Conservation (phyloP, 2,888 invertebrate species). For the Meandrusa payeni region DNA sequence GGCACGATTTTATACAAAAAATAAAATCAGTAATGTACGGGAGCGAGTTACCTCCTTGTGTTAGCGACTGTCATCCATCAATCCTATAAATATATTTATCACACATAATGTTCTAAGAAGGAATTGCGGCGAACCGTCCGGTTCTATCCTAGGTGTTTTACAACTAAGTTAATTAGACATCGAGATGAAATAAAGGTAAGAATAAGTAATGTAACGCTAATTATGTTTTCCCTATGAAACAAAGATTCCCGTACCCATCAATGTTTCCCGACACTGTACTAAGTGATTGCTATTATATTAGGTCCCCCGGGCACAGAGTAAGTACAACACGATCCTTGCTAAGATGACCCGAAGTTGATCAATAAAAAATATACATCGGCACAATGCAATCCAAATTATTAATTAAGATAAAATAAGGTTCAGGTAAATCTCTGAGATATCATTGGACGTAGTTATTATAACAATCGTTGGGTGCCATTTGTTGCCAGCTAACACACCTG, state of each 20-base stretch:
- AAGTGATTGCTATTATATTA: constrained; percentile 43
- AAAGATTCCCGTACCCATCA: constrained; percentile 78
- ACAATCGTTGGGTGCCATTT: too few relatives aligned
- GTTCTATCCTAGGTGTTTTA: constrained; percentile 26
- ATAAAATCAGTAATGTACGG: constrained; percentile 76
- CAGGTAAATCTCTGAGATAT: too few relatives aligned
- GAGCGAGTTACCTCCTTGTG: constrained; percentile 62
- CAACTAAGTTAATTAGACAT: constrained; percentile 30
- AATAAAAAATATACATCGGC: constrained; percentile 48
- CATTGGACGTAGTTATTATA: too few relatives aligned
- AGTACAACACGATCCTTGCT: constrained; percentile 31
- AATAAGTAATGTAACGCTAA: constrained; percentile 53
- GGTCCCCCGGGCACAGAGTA: constrained; percentile 62
- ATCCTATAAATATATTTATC: constrained; percentile 69
- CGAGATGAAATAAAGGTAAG: constrained; percentile 34
- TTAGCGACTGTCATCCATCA: constrained; percentile 75
- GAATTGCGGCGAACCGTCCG: constrained; percentile 36
- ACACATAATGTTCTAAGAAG: constrained; percentile 63
- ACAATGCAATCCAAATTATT: constrained; percentile 63
- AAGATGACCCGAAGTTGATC: constrained; percentile 22
- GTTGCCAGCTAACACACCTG: too few relatives aligned
- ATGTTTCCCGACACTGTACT: constrained; percentile 59
- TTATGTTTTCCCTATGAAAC: constrained; percentile 75
- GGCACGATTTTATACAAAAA: constrained; percentile 79
- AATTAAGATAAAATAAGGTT: too few relatives aligned